Evolutionary conservation across 2,113 vertebrate genomes (phyloP).

Genomic region (Silurus asotus): DNA sequence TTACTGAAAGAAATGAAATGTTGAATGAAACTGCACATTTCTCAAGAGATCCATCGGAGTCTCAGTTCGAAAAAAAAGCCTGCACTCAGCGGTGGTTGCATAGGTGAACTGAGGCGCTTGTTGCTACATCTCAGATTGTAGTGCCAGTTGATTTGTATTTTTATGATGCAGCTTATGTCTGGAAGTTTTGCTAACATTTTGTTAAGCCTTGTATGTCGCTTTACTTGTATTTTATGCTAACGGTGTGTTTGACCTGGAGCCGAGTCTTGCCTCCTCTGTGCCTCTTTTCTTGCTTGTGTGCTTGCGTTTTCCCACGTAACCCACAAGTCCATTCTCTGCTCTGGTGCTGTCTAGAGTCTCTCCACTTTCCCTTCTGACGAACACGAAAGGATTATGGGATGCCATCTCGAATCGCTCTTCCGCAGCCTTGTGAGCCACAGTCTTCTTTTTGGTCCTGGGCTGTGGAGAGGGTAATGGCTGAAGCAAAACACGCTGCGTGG

Average conservation of each 20-base stretch:
- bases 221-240: conserved; percentile 34
- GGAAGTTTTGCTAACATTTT: neutral
- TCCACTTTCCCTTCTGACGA: conserved; percentile 80
- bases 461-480: conserved; percentile 56
- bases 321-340: conserved; percentile 5
- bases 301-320: conserved; percentile 62
- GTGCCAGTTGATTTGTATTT: neutral
- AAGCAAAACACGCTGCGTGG: conserved; percentile 32
- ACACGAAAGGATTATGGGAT: conserved; percentile 70
- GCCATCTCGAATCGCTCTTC: conserved; percentile 73
- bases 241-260: conserved; percentile 30
- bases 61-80: neutral
- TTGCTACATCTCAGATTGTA: conserved; percentile 42
- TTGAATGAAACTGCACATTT: conserved; percentile 8
- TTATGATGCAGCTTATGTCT: conserved; percentile 5
- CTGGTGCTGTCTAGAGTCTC: conserved; percentile 46
- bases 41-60: neutral
- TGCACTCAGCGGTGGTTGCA: conserved; percentile 51
- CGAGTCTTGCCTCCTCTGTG: conserved; percentile 51
- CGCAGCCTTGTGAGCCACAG: neutral
- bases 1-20: conserved; percentile 26
- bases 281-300: conserved; percentile 65
- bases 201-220: neutral
- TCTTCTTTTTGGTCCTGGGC: conserved; percentile 72
- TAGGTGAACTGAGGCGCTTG: conserved; percentile 43